Conservation (phyloP, 2,113 vertebrate genomes). For the Platycercus adscitus region DNA sequence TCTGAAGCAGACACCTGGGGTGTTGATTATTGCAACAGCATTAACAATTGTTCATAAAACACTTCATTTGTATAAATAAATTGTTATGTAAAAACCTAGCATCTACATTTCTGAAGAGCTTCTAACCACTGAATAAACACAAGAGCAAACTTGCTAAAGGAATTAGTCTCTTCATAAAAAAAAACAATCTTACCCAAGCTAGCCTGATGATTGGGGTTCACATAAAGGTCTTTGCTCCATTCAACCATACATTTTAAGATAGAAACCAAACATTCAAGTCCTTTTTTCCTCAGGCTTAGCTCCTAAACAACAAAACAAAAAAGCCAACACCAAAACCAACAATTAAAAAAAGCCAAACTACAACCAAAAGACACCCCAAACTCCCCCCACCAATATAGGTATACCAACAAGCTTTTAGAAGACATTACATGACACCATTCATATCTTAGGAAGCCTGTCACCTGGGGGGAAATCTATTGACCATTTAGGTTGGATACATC, state of each 20-base stretch:
- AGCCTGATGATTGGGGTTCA: conserved; percentile 94
- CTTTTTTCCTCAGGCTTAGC: conserved; percentile 95
- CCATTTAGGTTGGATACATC: not conserved
- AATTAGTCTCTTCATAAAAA: not conserved
- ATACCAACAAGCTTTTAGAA: not conserved
- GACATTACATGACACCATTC: not conserved
- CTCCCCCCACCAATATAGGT: rapidly evolving
- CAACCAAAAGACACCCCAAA: rapidly evolving
- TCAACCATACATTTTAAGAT: conserved; percentile 99
- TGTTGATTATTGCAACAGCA: not conserved
- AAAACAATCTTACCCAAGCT: conserved; percentile 84
- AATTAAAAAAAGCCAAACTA: not conserved
- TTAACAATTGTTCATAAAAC: not conserved
- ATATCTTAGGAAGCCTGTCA: not conserved
- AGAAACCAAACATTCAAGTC: conserved; percentile 95
- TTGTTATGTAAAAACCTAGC: not conserved
- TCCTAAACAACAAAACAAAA: conserved; percentile 76
- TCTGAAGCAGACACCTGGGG: not conserved
- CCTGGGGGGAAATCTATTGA: not conserved
- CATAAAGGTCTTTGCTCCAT: conserved; percentile 98
- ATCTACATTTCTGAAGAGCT: not conserved
- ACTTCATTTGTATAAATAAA: not conserved
- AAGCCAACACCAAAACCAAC: not conserved
- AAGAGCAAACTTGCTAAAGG: not conserved
- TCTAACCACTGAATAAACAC: not conserved